Evolutionary conservation across 2,888 invertebrate genomes (phyloP).

Genomic region (Hedya salicella): DNA sequence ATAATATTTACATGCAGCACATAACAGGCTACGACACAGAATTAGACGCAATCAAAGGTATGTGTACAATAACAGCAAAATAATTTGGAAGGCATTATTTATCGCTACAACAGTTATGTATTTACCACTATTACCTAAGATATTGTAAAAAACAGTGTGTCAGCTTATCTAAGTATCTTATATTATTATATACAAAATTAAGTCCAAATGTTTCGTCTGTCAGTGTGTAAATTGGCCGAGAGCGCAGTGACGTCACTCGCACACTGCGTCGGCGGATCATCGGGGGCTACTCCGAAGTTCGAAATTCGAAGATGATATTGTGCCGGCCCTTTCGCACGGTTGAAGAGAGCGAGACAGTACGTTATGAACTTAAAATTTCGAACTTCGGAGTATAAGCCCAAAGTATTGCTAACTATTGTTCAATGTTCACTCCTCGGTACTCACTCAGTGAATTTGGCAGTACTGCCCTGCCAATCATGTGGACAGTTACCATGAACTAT

Average conservation of each 20-base stretch:
- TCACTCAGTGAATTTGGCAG: constrained; percentile 1
- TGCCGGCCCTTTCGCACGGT: too few relatives aligned
- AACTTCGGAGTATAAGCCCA: too few relatives aligned
- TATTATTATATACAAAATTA: constrained; percentile 81
- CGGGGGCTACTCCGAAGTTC: not conserved
- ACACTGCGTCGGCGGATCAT: not conserved
- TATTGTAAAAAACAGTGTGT: constrained; percentile 84
- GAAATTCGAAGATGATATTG: too few relatives aligned
- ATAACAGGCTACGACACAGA: constrained; percentile 64
- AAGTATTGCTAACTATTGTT: too few relatives aligned
- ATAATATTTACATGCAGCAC: constrained; percentile 54
- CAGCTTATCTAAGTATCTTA: constrained; percentile 77
- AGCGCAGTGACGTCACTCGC: constrained; percentile 2
- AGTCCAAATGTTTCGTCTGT: constrained; percentile 80
- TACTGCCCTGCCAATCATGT: constrained; percentile 43
- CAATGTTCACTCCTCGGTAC: too few relatives aligned
- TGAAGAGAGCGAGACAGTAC: too few relatives aligned
- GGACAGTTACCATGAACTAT: constrained; percentile 54
- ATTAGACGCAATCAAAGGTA: constrained; percentile 56
- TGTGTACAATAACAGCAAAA: constrained; percentile 72
- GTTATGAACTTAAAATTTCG: too few relatives aligned
- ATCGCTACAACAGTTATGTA: constrained; percentile 79
- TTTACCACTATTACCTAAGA: constrained; percentile 76
- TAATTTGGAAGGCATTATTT: constrained; percentile 70
- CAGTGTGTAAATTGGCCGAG: constrained; percentile 51